These are phyloP conservation scores for Bujurquina vittata DNA, from an alignment of 2,113 vertebrate genomes.

Conservation along the genomic window DNA sequence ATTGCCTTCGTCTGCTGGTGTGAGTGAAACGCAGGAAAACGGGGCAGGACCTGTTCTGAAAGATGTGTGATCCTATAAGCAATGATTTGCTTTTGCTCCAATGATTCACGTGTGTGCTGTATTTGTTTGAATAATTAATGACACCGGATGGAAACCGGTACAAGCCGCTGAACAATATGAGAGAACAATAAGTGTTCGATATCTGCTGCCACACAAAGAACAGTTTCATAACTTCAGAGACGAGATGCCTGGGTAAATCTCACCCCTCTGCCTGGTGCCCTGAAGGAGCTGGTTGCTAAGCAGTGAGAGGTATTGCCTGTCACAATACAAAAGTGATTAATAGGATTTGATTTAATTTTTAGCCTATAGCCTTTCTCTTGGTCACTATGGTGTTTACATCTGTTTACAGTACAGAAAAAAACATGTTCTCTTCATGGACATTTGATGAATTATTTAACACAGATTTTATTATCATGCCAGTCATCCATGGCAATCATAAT, in stretches of 20 bases:
- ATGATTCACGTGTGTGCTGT: slow-evolving; percentile 8
- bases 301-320: slow-evolving; percentile 57
- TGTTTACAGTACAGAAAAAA: slow-evolving; percentile 12
- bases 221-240: slow-evolving; percentile 51
- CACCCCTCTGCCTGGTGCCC: slow-evolving; percentile 52
- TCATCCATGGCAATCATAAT: neutral
- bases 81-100: slow-evolving; percentile 1
- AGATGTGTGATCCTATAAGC: neutral
- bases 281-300: slow-evolving; percentile 64
- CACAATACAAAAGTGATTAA: slow-evolving; percentile 60
- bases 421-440: slow-evolving; percentile 23
- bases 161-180: slow-evolving; percentile 7
- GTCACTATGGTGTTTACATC: slow-evolving; percentile 29
- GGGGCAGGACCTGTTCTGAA: neutral
- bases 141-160: neutral
- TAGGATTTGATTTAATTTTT: slow-evolving; percentile 55
- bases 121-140: slow-evolving; percentile 50
- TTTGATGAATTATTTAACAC: slow-evolving; percentile 52
- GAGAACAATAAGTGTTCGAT: slow-evolving; percentile 18
- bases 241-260: slow-evolving; percentile 50
- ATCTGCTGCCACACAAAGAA: slow-evolving; percentile 46
- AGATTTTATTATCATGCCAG: slow-evolving; percentile 22
- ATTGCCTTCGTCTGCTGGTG: neutral
- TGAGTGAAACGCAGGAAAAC: neutral
- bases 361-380: slow-evolving; percentile 22